phyloP scores from a whole-genome alignment of 2,888 invertebrate genomes.

The Pandemis cinnamomeana region DNA sequence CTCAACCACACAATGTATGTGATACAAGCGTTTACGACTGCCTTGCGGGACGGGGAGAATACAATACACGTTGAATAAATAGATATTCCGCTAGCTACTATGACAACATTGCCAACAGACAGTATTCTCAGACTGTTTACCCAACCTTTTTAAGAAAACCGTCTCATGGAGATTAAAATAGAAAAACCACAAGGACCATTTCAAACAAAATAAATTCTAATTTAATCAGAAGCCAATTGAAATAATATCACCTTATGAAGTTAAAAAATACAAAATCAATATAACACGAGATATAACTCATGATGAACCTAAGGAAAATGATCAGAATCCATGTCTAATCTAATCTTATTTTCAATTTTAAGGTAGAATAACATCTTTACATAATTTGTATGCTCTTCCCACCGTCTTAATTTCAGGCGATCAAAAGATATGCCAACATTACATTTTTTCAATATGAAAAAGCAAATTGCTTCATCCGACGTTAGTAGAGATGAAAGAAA shows the following conservation, averaged over 20 bases:
- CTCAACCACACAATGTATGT: constrained; percentile 42
- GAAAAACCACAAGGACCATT: neutral
- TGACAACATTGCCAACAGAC: neutral
- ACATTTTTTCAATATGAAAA: constrained; percentile 45
- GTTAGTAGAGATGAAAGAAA: constrained; percentile 46
- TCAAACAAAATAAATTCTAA: neutral
- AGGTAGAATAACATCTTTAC: neutral
- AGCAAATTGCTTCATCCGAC: constrained; percentile 49
- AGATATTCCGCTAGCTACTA: constrained; percentile 3
- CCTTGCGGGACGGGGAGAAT: constrained; percentile 14
- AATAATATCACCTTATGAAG: too few relatives aligned
- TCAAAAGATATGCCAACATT: constrained; percentile 37
- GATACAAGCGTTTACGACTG: constrained; percentile 36
- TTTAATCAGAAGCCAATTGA: too few relatives aligned
- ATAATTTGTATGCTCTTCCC: constrained; percentile 2
- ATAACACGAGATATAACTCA: neutral
- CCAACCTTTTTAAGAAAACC: neutral
- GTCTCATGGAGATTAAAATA: neutral
- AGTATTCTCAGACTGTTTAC: neutral
- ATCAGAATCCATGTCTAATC: neutral
- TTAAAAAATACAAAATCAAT: neutral
- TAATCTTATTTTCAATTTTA: neutral
- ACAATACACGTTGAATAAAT: constrained; percentile 10
- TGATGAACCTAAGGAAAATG: neutral
- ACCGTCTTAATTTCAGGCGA: constrained; percentile 23